Conservation (phyloP, 1,140 invertebrate genomes). For the Neodiprion pinetum region DNA sequence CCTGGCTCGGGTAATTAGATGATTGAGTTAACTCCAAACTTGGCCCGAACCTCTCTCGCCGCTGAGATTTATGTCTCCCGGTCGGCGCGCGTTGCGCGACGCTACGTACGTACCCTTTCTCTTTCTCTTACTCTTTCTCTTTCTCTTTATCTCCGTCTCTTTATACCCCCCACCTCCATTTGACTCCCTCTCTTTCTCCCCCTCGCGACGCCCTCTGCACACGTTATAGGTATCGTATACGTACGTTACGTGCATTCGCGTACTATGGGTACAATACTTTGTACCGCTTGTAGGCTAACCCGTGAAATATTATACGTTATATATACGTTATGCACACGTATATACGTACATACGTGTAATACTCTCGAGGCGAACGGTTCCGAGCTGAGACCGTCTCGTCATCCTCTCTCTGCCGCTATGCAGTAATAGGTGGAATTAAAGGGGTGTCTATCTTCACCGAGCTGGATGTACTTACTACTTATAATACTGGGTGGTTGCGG, state of each 20-base stretch:
- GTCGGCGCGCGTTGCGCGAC: slow-evolving; percentile 12
- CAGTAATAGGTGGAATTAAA: too few species aligned
- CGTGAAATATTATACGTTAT: not conserved
- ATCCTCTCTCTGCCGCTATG: too few species aligned
- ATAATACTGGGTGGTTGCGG: too few species aligned
- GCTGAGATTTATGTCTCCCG: slow-evolving; percentile 39
- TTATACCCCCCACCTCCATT: slow-evolving; percentile 6
- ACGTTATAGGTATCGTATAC: not conserved
- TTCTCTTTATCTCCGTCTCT: slow-evolving; percentile 13
- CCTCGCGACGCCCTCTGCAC: not conserved
- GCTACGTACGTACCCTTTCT: slow-evolving; percentile 15
- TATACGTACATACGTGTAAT: too few species aligned
- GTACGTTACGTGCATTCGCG: not conserved
- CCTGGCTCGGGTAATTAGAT: slow-evolving; percentile 52
- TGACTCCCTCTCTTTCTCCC: too few species aligned
- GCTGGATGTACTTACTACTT: too few species aligned
- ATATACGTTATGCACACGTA: not conserved
- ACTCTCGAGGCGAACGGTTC: too few species aligned
- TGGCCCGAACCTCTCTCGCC: slow-evolving; percentile 40
- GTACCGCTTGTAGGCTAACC: not conserved
- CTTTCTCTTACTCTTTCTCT: not conserved
- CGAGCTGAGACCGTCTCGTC: too few species aligned
- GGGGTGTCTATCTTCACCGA: too few species aligned
- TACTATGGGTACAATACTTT: not conserved
- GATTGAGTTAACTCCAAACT: slow-evolving; percentile 55